Base-by-base conservation (phyloP, 2,113 vertebrate species). In the Syrmaticus mikado region DNA sequence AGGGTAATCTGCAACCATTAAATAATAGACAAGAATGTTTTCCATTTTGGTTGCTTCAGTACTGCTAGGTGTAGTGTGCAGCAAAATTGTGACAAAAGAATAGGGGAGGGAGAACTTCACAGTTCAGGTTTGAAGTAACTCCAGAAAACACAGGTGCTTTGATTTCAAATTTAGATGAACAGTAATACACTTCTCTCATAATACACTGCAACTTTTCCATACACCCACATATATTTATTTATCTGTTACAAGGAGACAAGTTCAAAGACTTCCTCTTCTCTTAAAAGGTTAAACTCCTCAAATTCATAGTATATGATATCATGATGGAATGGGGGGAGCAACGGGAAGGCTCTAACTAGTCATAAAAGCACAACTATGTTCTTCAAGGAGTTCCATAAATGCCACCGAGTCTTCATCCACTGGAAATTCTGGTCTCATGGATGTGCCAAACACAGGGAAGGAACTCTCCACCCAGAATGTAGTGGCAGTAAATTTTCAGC, bases 1-100 rank as follows among this genome's bases (percentile, higher is more conserved):
- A 90, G 75, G 55, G 71, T 82, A 68, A 90, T 90, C 61, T 81
- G 61, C 65, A 94, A 76, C 68, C 87, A 82, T 75, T 93, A 81
- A 94, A 91, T 94, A 94, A 93, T 71, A 85, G 41, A 94, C 21
- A 87, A 85, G 87, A 92, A 83, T 0, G 0, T 61, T 86, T 91
- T 30, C 76, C 57, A 5, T 85, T 91, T 70, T 1, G 43, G 76
- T 38, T 72, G 8, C 79, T 91, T 80, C 28, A 91, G 65, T 38
- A 43, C 40, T 70, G 48, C n/a, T 48, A 22, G 48, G 40, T 68
- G 52, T 62, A 91, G 28, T 30, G 43, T 95, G 41, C 46, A 77
- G 32, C 10, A 32, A 21, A 40, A 46, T 30, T 2, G 5, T 38
- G 50, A 53, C 15, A 74, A 32, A 78, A 32, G 38, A 85, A 25